Base-by-base conservation (phyloP, 1,140 invertebrate genomes). In the Tetramorium simillimum region DNA sequence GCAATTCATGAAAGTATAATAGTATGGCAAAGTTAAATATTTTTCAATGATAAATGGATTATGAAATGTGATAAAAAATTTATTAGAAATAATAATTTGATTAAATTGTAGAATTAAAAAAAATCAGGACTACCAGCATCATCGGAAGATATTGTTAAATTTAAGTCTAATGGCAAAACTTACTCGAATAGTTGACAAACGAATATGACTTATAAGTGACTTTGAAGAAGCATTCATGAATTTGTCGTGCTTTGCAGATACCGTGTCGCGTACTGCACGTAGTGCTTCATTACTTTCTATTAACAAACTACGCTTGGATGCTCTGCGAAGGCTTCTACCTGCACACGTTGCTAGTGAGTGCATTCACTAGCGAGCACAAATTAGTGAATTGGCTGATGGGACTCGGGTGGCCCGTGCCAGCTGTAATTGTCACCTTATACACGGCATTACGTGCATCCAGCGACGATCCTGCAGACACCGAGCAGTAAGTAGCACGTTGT, bases 231-330 rank as follows among this genome's bases (percentile, higher is more conserved):
- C 14, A 2, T 60, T 75, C 56, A 60, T 49, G n/a, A 80, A 24
- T 21, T 33, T 49, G 10, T 53, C n/a, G 0, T 28, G 12, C 46
- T 46, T 93, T 93, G 14, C 96, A 99, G 97, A 93, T 96, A 1
- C 97, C 97, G 94, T 99, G 99, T 93, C 97, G 97, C 87, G 94
- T 97, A 0, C 95, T 99, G 0, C 98, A 99, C 95, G 96, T 98
- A 4, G 92, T 98, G 16, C 96, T 99, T 14, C 98, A 99, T 92
- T 99, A 98, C 94, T 98, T 98, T 88, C 96, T 99, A 67, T 96
- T 99, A 46, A 98, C 98, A 80, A 99, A 98, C 95, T 99, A 99
- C 95, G 97, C 98, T 84, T 99, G 99, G 99, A 99, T 98, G 98
- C 96, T 99, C 81, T 98, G 98, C 94, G 98, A 99, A 95, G 98